Evolutionary conservation across 1,140 invertebrate genomes (phyloP).

Genomic region (Pygmarrhopalites habei): DNA sequence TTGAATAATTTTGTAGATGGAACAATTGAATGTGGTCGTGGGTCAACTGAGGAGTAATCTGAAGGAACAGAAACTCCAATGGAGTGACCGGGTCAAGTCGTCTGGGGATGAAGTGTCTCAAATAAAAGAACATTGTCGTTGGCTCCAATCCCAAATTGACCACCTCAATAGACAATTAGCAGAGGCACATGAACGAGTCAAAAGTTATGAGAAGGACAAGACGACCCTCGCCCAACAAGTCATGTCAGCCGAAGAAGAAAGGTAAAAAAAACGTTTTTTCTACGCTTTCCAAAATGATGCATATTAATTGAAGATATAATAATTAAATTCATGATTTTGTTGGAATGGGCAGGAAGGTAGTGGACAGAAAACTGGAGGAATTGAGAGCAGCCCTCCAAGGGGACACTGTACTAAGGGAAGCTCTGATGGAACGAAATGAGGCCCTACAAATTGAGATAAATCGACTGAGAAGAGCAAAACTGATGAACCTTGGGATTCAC

Average conservation of each 20-base stretch:
- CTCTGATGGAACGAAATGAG: conserved; percentile 33
- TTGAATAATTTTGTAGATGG: conserved; percentile 17
- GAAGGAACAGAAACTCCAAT: conserved; percentile 23
- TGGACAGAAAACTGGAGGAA: conserved; percentile 33
- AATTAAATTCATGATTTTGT: neutral
- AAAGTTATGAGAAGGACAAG: conserved; percentile 31
- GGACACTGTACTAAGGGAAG: conserved; percentile 20
- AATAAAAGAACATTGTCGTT: conserved; percentile 27
- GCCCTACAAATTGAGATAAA: conserved; percentile 27
- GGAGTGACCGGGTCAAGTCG: conserved; percentile 6
- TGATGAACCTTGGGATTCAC: neutral
- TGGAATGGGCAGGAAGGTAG: conserved; percentile 31
- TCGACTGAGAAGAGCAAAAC: conserved; percentile 21
- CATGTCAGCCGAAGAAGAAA: conserved; percentile 31
- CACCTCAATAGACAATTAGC: conserved; percentile 27
- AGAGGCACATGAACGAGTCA: conserved; percentile 31
- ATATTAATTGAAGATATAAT: neutral
- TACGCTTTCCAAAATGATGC: too few species aligned
- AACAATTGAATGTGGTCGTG: conserved; percentile 13
- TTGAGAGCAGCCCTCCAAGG: conserved; percentile 28
- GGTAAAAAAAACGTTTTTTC: too few species aligned
- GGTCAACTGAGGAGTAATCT: conserved; percentile 17
- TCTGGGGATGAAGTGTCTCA: conserved; percentile 5
- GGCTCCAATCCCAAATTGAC: conserved; percentile 34
- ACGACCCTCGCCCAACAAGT: conserved; percentile 21